Evolutionary conservation across 2,113 vertebrate species (phyloP), one percentile per base, ranked within the genome.

Genomic region (Odobenus rosmarus): DNA sequence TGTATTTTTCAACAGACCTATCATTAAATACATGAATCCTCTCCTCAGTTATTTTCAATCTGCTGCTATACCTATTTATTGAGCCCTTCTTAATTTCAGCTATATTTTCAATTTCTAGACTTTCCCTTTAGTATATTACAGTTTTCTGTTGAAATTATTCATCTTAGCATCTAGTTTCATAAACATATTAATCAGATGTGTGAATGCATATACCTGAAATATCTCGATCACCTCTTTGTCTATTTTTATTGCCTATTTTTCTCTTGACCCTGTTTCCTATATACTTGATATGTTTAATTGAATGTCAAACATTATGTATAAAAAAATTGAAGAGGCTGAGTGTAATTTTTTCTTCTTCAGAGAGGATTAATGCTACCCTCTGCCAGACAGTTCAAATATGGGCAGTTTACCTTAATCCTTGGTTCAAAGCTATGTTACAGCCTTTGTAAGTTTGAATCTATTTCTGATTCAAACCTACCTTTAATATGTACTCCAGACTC

Each of bases 191-290:
- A 89, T 72, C 42, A 28, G 51, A 61, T 80, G 26, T 18, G 16
- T 88, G 23, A 92, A 62, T 79, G 15, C 53, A 8, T 74, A 26
- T 61, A 92, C 64, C 62, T 67, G 23, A 93, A 71, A 79, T 80
- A 69, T 55, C 23, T 64, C 36, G 18, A 86, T 81, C 55, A 51
- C 3, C 24, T 92, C 91, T 62, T 28, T 69, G 31, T 79, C 53
- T 89, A 88, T 79, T 92, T 84, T 69, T 67, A 85, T 93, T 85
- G 72, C 31, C 72, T 80, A 26, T 85, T 94, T 97, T 76, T 59
- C 51, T 57, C 19, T 86, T 18, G 9, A 79, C 19, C 24, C 12
- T 95, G 15, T 74, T 67, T 74, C n/a, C 57, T 67, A 51, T 81
- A 86, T 86, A 90, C 46, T 86, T 90, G 36, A 81, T 90, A 61